These are phyloP conservation scores for Hyaena hyaena DNA, from an alignment of 2,113 vertebrate genomes.

Conservation along the genomic window DNA sequence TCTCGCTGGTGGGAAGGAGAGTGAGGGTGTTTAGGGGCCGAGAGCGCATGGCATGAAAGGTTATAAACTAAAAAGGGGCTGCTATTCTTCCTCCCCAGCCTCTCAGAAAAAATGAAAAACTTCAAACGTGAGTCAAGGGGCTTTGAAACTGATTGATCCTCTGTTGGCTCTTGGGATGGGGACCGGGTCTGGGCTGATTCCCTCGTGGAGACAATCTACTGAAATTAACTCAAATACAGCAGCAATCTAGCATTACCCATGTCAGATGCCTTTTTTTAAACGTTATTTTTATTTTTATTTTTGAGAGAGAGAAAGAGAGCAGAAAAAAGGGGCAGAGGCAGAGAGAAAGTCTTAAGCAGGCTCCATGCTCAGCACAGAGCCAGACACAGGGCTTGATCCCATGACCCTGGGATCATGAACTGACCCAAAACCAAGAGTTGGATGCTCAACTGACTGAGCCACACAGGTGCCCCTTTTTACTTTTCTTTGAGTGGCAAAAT, in stretches of 20 bases:
- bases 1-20: not conserved
- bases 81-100: not conserved
- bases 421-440: too few species aligned
- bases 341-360: too few species aligned
- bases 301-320: too few species aligned
- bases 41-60: not conserved
- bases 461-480: not conserved
- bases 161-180: not conserved
- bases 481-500: conserved; percentile 1
- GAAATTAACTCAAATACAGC: not conserved
- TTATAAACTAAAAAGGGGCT: not conserved
- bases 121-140: not conserved
- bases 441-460: too few species aligned
- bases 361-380: too few species aligned
- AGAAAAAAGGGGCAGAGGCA: too few species aligned
- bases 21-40: accelerated
- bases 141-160: not conserved
- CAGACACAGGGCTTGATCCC: too few species aligned
- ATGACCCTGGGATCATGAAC: too few species aligned
- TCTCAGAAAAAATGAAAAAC: not conserved
- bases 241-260: not conserved
- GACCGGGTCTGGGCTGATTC: not conserved
- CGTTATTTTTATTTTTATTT: too few species aligned
- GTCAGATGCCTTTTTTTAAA: not conserved
- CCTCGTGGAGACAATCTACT: not conserved